Base-by-base conservation (phyloP, 2,888 invertebrate genomes). In the Tetragnatha montana region DNA sequence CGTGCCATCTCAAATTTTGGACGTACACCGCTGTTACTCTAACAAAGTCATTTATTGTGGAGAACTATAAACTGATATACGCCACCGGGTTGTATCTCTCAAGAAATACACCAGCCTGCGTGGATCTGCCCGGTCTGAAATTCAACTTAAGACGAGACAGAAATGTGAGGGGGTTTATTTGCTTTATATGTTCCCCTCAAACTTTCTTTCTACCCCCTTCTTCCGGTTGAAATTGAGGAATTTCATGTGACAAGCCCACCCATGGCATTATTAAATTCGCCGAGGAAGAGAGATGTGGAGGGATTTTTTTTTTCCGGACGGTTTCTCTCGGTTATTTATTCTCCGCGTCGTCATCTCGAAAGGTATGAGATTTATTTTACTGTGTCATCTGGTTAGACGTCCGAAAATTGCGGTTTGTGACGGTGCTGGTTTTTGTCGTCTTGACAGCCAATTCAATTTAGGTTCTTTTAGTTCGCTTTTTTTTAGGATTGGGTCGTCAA, bases 141-240 rank as follows among this genome's bases (percentile, higher is more conserved):
- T 51, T 78, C 78, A 8, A 78, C 17, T 60, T 78, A 51, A 10
- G 51, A 51, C 47, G 19, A 51, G 78, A 51, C 78, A 51, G 21
- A 78, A 51, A 78, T 14, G 22, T 51, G 78, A 78, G 51, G 51
- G 19, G 51, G 50, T 76, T 78, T 51, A 12, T 51, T 60, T 78
- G 50, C 21, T 14, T 14, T 75, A 73, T 35, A 2, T 75, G 22
- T 51, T 10, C 6, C 17, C 51, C 78, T 51, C 51, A 35, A 51
- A 78, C 50, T 7, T 21, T 51, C 6, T 60, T 60, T 21, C 17
- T 60, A 10, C 60, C 12, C 60, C 60, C 60, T 14, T 60, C 35
- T 60, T 60, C 60, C 60, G 60, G 60, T 60, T 60, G 60, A 60
- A 60, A 60, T 60, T 60, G 60, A 60, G 17, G 60, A 60, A 60